Percentiles rank a stretch among this genome's conserved stretches.
phyloP scores from a whole-genome alignment of 2,888 invertebrate genomes.

The Cerceris rybyensis region DNA sequence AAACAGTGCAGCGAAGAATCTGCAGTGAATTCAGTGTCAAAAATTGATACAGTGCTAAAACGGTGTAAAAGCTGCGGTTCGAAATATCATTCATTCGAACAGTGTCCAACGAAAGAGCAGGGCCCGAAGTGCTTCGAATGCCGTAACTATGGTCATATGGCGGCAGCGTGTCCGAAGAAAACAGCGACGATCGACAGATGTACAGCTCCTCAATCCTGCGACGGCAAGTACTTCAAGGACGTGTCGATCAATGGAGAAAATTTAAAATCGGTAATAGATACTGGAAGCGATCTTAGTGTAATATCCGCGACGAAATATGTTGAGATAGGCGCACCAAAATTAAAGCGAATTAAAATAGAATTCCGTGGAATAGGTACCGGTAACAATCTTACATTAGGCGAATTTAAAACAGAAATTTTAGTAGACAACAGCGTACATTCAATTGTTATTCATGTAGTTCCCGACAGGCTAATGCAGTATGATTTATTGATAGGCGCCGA shows the following conservation, averaged over 20 bases:
- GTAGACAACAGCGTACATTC: background rate
- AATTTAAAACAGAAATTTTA: background rate
- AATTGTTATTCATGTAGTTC: background rate
- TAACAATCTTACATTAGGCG: background rate
- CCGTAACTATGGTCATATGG: conserved; percentile 1
- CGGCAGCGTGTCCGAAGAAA: background rate
- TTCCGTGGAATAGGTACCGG: conserved; percentile 3
- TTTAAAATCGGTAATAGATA: conserved; percentile 8
- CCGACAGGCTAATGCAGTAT: conserved; percentile 2
- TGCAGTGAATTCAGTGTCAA: too few relatives aligned
- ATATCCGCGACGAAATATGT: conserved; percentile 2
- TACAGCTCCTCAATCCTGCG: background rate
- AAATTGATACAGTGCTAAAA: too few relatives aligned
- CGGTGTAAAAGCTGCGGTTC: conserved; percentile 8
- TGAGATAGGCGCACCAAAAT: conserved; percentile 12
- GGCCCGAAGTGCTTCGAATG: conserved; percentile 8
- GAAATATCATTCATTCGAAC: background rate
- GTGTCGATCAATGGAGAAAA: background rate
- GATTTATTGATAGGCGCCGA: too few relatives aligned
- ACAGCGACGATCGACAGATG: background rate
- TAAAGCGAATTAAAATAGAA: background rate
- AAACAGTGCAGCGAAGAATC: too few relatives aligned
- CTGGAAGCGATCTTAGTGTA: too few relatives aligned
- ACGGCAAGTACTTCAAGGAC: background rate
- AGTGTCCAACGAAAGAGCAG: conserved; percentile 14